Conservation (phyloP, 2,888 invertebrate species). For the Macrophya alboannulata region DNA sequence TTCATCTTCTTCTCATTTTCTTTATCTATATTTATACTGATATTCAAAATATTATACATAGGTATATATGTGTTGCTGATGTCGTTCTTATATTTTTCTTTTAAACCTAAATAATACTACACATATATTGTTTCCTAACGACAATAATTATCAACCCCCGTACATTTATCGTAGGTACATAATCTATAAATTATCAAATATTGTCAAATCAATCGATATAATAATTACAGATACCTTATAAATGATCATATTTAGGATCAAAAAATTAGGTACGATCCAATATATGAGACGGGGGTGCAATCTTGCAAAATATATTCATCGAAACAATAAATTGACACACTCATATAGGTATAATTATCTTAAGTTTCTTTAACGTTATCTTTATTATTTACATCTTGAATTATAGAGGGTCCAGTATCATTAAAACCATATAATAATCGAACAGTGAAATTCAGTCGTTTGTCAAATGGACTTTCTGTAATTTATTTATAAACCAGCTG, state of each 20-base stretch:
- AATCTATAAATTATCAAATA: background rate
- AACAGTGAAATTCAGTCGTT: conserved; percentile 23
- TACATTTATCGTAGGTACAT: background rate
- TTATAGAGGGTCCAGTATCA: background rate
- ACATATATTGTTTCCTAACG: background rate
- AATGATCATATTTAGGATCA: background rate
- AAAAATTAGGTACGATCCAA: background rate
- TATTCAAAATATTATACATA: conserved; percentile 52
- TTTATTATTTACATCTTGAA: conserved; percentile 19
- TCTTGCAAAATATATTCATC: background rate
- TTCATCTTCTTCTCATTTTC: conserved; percentile 14
- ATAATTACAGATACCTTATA: background rate
- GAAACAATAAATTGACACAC: background rate
- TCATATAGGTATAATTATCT: background rate
- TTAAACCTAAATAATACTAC: conserved; percentile 41
- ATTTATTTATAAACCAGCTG: background rate
- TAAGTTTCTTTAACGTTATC: background rate
- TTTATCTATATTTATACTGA: conserved; percentile 31
- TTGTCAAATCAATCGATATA: background rate
- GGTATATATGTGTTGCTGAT: background rate
- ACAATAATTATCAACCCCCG: background rate
- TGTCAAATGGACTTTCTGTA: conserved; percentile 11
- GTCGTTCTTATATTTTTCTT: background rate
- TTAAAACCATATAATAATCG: background rate
- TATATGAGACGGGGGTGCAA: background rate